Conservation (phyloP, 2,797 vertebrate genomes). For the Acipenser transmontanus region DNA sequence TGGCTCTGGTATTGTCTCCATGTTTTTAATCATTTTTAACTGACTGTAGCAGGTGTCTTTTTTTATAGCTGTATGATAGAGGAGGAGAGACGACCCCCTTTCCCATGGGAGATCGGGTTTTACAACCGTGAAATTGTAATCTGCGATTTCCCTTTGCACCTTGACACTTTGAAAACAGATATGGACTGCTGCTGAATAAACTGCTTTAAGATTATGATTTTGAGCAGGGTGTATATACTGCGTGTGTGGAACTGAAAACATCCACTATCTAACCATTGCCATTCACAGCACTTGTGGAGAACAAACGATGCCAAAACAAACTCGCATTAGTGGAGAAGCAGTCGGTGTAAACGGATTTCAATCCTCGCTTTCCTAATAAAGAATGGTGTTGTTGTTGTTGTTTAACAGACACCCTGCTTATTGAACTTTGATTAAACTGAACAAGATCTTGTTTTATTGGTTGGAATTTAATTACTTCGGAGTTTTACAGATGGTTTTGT, state of each 20-base stretch:
- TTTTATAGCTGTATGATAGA: not conserved
- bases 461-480: conserved; percentile 4
- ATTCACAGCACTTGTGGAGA: not conserved
- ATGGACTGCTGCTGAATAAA: not conserved
- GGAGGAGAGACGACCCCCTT: not conserved
- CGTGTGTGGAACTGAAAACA: not conserved
- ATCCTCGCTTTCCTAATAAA: conserved; percentile 7
- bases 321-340: not conserved
- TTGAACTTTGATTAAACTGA: conserved; percentile 5
- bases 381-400: conserved; percentile 2
- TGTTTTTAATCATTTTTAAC: not conserved
- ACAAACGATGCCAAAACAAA: not conserved
- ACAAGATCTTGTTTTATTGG: conserved; percentile 1
- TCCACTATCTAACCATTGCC: not conserved
- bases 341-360: conserved; percentile 7
- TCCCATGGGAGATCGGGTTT: not conserved
- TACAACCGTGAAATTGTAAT: conserved; percentile 6
- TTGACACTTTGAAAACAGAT: not conserved
- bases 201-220: conserved; percentile 1
- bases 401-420: conserved; percentile 4
- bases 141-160: not conserved
- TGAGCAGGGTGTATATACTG: not conserved
- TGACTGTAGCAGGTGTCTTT: not conserved
- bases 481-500: not conserved
- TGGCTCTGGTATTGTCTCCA: too few species aligned